These are phyloP conservation scores for Anthopleura xanthogrammica DNA, from an alignment of 92 coral and sea anemone species.

Conservation along the genomic window DNA sequence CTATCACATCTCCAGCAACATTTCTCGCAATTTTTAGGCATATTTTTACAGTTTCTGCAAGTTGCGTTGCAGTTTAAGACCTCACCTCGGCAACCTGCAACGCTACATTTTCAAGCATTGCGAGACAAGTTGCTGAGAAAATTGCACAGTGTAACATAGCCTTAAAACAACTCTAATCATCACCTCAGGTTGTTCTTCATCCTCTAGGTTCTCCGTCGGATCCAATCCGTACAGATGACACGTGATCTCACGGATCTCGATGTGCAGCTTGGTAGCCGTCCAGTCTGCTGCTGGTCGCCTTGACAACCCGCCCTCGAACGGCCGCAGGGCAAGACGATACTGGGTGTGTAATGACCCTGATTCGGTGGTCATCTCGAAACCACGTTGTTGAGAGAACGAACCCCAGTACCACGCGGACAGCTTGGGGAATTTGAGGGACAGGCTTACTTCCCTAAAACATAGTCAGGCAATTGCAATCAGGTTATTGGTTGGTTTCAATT, in stretches of 20 bases:
- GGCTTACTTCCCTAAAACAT: constrained; percentile 66
- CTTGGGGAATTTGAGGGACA: constrained; percentile 85
- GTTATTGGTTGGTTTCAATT: neutral
- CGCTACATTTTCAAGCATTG: no score
- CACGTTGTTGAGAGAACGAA: constrained; percentile 91
- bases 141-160: no score
- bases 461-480: neutral
- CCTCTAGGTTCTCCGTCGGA: constrained; percentile 72
- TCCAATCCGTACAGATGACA: constrained; percentile 97
- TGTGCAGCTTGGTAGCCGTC: constrained; percentile 85
- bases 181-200: constrained; percentile 57
- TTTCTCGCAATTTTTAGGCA: no score
- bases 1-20: no score
- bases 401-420: constrained; percentile 94
- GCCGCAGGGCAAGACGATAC: constrained; percentile 71
- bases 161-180: neutral
- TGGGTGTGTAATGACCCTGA: constrained; percentile 72
- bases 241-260: constrained; percentile 82
- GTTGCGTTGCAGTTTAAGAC: no score
- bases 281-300: constrained; percentile 93
- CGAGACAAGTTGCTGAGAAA: no score
- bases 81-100: no score
- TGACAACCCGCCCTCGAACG: constrained; percentile 75
- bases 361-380: constrained; percentile 83
- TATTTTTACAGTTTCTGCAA: no score